Evolutionary conservation across 2,888 invertebrate species (phyloP), one percentile per base, ranked within the genome.

Genomic region (Lasioglossum zephyrum): DNA sequence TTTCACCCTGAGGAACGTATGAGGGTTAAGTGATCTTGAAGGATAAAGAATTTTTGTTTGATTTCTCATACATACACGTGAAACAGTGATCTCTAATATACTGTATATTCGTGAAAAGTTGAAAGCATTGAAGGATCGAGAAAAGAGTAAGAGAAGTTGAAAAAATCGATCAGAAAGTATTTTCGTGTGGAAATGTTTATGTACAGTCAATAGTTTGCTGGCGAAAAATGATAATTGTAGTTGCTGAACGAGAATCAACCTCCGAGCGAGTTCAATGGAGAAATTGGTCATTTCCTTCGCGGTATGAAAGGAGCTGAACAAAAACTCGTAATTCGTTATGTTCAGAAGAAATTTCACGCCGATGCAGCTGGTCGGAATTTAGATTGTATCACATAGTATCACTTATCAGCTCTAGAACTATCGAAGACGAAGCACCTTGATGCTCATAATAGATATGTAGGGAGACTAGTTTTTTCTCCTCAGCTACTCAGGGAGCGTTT

Each of bases 381-480:
- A 69, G 76, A 69, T 49, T 60, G 81, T 41, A 26, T 31, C 31
- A 44, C 16, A 13, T 39, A 77, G 47, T 77, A 70, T 79, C 77
- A 16, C 77, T 81, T 77, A 77, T 81, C 77, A 81, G 47, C 66
- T 18, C 0, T 18, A 18, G 66, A 44, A 57, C 44, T 57, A 44
- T 66, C 53, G n/a, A 63, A 79, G 57, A 60, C n/a, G 70, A 47
- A 77, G 44, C 2, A 44, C 18, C 77, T 60, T 44, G 81, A 70
- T 57, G 47, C 70, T 39, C 60, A 57, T 72, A 77, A 57, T 77
- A 81, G 66, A 53, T 80, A 81, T 0, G 18, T 36, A 66, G 18
- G 41, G 41, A 16, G 47, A 44, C 36, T 39, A n/a, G 36, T 39
- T 60, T 49, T 18, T 16, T 74, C 13, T 26, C 1, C 26, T 18